Percentiles rank a stretch among this genome's conserved stretches.
Conservation (phyloP, 2,113 vertebrate genomes). For the mouse (Mus musculus) region GRCm39 chr9:90969501-90970000, state of each 20-base stretch:
- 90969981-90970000: background rate
- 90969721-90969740: background rate
- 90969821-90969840: background rate
- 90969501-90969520: background rate
- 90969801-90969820: background rate
- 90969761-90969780: conserved; percentile 28
- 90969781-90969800: background rate
- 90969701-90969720: background rate
- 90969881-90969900: background rate
- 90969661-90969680: background rate
- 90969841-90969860: background rate
- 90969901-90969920: background rate
- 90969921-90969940: background rate
- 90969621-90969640: background rate
- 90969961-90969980: conserved; percentile 33
- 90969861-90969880: background rate
- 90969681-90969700: background rate
- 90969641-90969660: background rate
- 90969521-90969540: background rate
- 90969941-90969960: background rate
- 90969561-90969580: background rate
- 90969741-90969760: background rate
- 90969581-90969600: background rate
- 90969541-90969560: background rate
- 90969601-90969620: conserved; percentile 1